phyloP scores from a whole-genome alignment of 1,140 invertebrate genomes.

The Drosophila watanabei region DNA sequence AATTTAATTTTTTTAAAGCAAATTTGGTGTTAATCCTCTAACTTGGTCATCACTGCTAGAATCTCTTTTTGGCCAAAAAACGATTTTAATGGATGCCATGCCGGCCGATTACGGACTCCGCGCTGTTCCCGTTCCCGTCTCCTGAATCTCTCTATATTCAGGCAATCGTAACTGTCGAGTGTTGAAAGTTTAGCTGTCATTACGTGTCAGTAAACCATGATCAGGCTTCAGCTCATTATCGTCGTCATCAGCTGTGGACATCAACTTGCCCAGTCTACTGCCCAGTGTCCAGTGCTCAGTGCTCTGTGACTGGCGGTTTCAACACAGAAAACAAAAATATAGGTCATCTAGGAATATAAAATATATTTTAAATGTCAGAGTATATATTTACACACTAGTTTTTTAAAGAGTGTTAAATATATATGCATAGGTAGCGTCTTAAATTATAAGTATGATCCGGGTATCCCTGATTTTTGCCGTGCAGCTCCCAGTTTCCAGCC shows the following conservation, averaged over 20 bases:
- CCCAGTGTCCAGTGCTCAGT: slow-evolving; percentile 8
- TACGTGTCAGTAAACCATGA: slow-evolving; percentile 80
- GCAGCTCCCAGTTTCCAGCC: slow-evolving; percentile 1
- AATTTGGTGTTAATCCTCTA: neutral
- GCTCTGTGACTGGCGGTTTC: slow-evolving; percentile 4
- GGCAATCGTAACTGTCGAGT: slow-evolving; percentile 58
- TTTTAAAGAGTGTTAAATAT: neutral
- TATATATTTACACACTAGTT: neutral
- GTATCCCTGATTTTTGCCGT: slow-evolving; percentile 2
- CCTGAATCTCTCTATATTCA: neutral
- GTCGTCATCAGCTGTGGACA: slow-evolving; percentile 54
- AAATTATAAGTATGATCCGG: neutral
- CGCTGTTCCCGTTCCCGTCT: neutral
- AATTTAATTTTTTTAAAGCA: neutral
- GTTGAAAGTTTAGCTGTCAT: slow-evolving; percentile 80
- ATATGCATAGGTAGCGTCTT: no score
- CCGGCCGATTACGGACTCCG: slow-evolving; percentile 35
- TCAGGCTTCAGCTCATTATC: slow-evolving; percentile 57
- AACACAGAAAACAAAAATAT: slow-evolving; percentile 4
- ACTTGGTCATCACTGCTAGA: neutral
- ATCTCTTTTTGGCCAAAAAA: neutral
- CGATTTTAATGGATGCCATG: slow-evolving; percentile 38
- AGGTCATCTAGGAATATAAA: neutral
- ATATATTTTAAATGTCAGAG: neutral
- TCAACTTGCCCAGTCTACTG: slow-evolving; percentile 54